These are phyloP conservation scores for Drosophila carrolli DNA, from an alignment of 1,140 invertebrate genomes.

Conservation along the genomic window DNA sequence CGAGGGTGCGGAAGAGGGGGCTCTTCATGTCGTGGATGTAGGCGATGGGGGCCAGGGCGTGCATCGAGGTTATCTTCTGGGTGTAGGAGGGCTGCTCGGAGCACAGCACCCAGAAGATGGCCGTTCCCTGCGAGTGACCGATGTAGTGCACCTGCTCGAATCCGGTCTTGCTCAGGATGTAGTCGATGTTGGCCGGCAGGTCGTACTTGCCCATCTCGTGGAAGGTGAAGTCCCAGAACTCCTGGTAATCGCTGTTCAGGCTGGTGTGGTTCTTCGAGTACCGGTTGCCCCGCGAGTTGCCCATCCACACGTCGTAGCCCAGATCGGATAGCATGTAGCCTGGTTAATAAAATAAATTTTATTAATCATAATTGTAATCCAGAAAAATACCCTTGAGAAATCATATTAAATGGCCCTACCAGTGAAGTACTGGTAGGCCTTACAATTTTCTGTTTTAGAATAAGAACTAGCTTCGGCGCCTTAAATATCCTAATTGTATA, in stretches of 20 bases:
- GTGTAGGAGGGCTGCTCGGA: conserved; percentile 88
- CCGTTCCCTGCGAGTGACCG: conserved; percentile 89
- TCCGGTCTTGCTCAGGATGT: conserved; percentile 87
- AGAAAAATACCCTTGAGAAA: too few relatives aligned
- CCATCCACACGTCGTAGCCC: conserved; percentile 92
- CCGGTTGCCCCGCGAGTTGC: conserved; percentile 89
- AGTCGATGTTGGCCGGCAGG: conserved; percentile 91
- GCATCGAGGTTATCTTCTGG: conserved; percentile 87
- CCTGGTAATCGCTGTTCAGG: conserved; percentile 86
- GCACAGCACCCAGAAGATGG: conserved; percentile 87
- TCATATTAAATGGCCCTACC: too few relatives aligned
- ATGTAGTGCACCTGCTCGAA: conserved; percentile 88
- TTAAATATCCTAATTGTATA: too few relatives aligned
- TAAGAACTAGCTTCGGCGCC: too few relatives aligned
- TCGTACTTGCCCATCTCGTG: conserved; percentile 92
- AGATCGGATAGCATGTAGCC: conserved; percentile 84
- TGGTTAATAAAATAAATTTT: conserved; percentile 54
- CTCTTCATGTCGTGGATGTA: conserved; percentile 87
- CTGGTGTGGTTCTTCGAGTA: conserved; percentile 87
- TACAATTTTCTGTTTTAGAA: too few relatives aligned
- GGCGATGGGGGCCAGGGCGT: conserved; percentile 89
- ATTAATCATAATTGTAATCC: background rate
- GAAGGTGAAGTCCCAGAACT: conserved; percentile 92
- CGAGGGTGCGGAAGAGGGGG: conserved; percentile 84
- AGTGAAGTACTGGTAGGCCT: too few relatives aligned